Conservation (phyloP, 2,888 invertebrate species). For the Nomada lathburiana region DNA sequence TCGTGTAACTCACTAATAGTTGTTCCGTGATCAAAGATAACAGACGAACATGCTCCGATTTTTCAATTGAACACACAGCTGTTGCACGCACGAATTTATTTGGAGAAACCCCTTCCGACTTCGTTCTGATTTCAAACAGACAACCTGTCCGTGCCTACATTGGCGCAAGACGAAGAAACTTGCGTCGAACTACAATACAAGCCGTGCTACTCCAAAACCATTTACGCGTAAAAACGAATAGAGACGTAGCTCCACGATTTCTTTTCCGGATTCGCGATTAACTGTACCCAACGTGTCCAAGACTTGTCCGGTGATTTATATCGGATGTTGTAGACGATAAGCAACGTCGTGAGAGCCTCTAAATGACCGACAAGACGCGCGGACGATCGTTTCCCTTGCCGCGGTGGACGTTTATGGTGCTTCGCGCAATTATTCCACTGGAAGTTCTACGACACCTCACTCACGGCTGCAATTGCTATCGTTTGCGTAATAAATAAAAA, state of each 20-base stretch:
- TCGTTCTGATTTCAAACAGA: background rate
- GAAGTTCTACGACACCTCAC: background rate
- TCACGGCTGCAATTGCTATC: background rate
- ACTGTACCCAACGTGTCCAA: constrained; percentile 20
- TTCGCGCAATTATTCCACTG: constrained; percentile 15
- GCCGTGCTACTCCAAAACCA: background rate
- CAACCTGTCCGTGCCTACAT: background rate
- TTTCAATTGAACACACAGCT: constrained; percentile 19
- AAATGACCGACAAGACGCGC: constrained; percentile 1
- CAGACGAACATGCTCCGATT: constrained; percentile 25
- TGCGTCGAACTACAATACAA: background rate
- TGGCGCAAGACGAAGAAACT: background rate
- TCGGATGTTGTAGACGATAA: constrained; percentile 28
- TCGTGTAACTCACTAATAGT: constrained; percentile 37
- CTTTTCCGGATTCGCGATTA: constrained; percentile 18
- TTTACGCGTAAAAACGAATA: constrained; percentile 1
- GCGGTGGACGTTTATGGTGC: background rate
- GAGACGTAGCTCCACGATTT: constrained; percentile 13
- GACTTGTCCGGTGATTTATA: constrained; percentile 27
- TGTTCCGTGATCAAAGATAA: constrained; percentile 36
- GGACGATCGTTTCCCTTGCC: background rate
- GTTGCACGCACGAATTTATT: constrained; percentile 18
- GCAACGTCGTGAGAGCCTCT: constrained; percentile 9
- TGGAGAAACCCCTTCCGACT: background rate
- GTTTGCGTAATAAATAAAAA: background rate